These are phyloP conservation scores for Camelus bactrianus DNA, from an alignment of 2,113 vertebrate genomes.

Conservation along the genomic window DNA sequence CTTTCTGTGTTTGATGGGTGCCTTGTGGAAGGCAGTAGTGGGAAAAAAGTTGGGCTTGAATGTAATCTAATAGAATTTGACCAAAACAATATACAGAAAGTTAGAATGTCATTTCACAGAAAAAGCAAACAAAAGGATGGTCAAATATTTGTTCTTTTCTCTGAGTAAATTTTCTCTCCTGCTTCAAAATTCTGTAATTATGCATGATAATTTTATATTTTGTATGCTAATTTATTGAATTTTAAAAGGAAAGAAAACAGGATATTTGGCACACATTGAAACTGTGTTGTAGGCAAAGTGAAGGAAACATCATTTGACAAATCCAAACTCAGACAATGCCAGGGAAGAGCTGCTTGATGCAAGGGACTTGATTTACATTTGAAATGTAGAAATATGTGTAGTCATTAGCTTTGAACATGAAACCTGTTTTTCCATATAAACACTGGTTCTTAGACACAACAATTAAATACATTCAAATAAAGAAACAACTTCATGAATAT, in stretches of 20 bases:
- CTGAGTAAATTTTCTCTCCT: not conserved
- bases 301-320: not conserved
- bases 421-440: not conserved
- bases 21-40: not conserved
- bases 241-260: not conserved
- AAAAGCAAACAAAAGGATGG: not conserved
- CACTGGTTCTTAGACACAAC: not conserved
- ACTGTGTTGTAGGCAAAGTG: not conserved
- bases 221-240: not conserved
- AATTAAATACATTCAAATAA: not conserved
- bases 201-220: not conserved
- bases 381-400: not conserved
- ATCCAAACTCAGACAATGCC: not conserved
- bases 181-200: not conserved
- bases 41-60: not conserved
- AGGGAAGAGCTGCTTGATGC: not conserved
- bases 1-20: not conserved
- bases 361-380: not conserved
- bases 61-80: not conserved
- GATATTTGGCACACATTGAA: not conserved
- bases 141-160: conserved; percentile 9
- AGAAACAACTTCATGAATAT: not conserved
- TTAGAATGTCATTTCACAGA: not conserved
- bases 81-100: not conserved
- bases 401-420: not conserved